Conservation (phyloP, 2,797 vertebrate species). For the Thamnophis elegans region DNA sequence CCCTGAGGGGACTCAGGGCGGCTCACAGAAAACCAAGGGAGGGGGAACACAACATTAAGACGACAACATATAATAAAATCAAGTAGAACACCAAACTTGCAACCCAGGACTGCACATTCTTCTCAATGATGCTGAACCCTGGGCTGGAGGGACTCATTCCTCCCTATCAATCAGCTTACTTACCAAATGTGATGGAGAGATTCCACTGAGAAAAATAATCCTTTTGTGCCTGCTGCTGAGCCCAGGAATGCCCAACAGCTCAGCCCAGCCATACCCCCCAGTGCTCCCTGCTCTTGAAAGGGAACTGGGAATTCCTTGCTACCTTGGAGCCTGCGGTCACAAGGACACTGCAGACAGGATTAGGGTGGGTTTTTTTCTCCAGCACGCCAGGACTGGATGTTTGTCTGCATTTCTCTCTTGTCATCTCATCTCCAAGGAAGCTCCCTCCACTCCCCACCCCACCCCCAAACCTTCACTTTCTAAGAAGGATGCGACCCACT, state of each 20-base stretch:
- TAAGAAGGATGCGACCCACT: constrained; percentile 75
- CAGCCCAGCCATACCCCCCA: constrained; percentile 39
- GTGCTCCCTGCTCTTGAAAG: constrained; percentile 43
- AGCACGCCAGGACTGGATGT: constrained; percentile 46
- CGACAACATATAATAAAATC: too few species aligned
- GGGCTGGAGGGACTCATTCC: not conserved
- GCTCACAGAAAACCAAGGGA: too few species aligned
- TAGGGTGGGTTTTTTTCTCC: constrained; percentile 69
- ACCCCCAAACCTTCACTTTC: constrained; percentile 50
- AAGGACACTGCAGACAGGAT: constrained; percentile 64
- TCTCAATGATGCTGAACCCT: not conserved
- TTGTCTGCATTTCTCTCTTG: constrained; percentile 67
- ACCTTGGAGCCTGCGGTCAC: constrained; percentile 37
- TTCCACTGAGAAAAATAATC: not conserved
- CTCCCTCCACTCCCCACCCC: constrained; percentile 24
- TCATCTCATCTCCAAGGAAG: constrained; percentile 68
- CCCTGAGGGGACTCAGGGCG: too few species aligned
- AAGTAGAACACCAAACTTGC: not conserved
- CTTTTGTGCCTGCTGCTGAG: not conserved
- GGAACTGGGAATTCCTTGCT: constrained; percentile 40
- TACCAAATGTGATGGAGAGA: not conserved
- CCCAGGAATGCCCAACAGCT: not conserved
- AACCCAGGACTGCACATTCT: too few species aligned
- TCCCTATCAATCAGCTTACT: not conserved
- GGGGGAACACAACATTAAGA: too few species aligned